These are phyloP conservation scores for Drosophila pallidifrons DNA, from an alignment of 1,140 invertebrate genomes.

Conservation along the genomic window DNA sequence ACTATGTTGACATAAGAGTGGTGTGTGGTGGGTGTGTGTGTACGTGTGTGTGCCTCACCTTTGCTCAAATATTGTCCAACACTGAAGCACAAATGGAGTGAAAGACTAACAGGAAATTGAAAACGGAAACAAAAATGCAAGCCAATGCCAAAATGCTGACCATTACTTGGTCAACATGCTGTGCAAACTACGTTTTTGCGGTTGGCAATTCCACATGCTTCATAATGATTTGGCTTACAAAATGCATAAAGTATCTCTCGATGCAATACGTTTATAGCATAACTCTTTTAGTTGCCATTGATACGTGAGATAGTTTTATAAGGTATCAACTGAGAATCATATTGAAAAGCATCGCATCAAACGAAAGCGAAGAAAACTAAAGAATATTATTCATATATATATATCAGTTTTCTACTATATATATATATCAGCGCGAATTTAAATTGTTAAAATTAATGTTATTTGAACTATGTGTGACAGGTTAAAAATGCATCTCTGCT, in stretches of 20 bases:
- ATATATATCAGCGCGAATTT: too few relatives aligned
- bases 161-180: conserved; percentile 5
- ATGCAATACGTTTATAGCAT: too few relatives aligned
- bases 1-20: conserved; percentile 6
- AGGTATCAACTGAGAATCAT: too few relatives aligned
- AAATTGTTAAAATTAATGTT: too few relatives aligned
- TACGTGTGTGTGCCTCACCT: conserved; percentile 21
- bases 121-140: conserved; percentile 37
- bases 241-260: not conserved
- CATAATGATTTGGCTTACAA: conserved; percentile 11
- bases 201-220: conserved; percentile 2
- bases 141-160: conserved; percentile 12
- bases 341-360: too few relatives aligned
- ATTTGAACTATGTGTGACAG: too few relatives aligned
- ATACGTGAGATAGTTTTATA: too few relatives aligned
- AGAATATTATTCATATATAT: too few relatives aligned
- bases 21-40: not conserved
- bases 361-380: too few relatives aligned
- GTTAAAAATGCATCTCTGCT: too few relatives aligned
- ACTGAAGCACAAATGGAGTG: conserved; percentile 56
- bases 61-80: conserved; percentile 36
- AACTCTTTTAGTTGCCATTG: too few relatives aligned
- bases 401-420: too few relatives aligned
- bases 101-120: conserved; percentile 60
- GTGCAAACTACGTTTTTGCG: conserved; percentile 1